A percentile compares a stretch with the other conserved stretches of the same genome.
Conservation (phyloP, 2,113 vertebrate species). For the Myrmophylax atrothorax region DNA sequence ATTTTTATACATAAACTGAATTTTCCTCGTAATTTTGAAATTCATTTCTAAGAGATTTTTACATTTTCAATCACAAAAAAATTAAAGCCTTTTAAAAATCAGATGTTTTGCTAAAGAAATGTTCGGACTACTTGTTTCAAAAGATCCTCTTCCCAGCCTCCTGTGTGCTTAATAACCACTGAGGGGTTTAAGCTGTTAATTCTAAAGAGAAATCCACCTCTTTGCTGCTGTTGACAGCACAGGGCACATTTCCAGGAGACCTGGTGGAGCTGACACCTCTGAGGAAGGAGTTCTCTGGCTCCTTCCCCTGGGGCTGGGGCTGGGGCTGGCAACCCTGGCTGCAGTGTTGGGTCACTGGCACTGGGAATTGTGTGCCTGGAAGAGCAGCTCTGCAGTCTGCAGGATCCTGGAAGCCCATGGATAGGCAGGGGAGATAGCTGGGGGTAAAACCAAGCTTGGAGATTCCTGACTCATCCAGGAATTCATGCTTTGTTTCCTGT, state of each 20-base stretch:
- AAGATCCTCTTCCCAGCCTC: neutral
- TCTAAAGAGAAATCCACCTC: neutral
- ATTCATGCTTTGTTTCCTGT: neutral
- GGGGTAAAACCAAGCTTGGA: neutral
- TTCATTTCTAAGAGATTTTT: neutral
- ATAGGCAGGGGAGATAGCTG: neutral
- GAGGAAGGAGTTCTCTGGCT: neutral
- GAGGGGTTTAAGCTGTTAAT: neutral
- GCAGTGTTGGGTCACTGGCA: neutral
- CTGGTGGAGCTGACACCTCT: neutral
- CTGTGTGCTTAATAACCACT: neutral
- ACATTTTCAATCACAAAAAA: neutral
- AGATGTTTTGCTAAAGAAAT: neutral
- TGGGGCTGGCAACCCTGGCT: neutral
- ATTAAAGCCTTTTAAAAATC: neutral
- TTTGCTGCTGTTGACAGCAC: neutral
- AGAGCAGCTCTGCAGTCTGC: neutral
- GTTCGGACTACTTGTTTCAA: neutral
- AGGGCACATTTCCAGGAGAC: neutral
- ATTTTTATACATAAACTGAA: neutral
- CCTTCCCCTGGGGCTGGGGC: neutral
- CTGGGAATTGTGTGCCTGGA: neutral
- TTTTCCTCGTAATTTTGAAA: neutral
- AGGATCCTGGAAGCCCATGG: neutral
- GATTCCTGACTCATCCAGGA: slow-evolving; percentile 14